Evolutionary conservation across 2,888 invertebrate genomes (phyloP).

Genomic region (Thereva unica): DNA sequence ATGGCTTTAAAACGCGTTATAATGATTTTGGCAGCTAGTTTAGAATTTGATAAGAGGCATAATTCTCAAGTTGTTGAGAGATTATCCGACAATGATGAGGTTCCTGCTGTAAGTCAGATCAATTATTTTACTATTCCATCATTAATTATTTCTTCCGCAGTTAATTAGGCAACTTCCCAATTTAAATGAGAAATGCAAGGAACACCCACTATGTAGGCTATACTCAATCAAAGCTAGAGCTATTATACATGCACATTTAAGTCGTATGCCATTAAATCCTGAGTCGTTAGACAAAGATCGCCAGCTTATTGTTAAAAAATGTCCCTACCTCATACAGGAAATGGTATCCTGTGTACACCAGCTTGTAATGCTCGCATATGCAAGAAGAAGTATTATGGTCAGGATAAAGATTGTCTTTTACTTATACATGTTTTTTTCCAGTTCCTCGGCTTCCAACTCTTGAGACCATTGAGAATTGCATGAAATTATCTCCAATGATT

Average conservation of each 20-base stretch:
- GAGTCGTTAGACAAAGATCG: conserved; percentile 83
- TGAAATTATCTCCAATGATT: conserved; percentile 96
- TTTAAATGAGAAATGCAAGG: conserved; percentile 94
- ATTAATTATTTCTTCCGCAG: conserved; percentile 59
- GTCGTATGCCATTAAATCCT: conserved; percentile 77
- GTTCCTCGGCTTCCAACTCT: conserved; percentile 83
- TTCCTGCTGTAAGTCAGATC: conserved; percentile 74
- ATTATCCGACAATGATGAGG: conserved; percentile 91
- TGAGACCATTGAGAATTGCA: conserved; percentile 95
- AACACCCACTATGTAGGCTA: conserved; percentile 86
- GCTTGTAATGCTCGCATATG: conserved; percentile 87
- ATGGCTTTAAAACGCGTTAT: conserved; percentile 94
- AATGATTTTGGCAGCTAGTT: conserved; percentile 95
- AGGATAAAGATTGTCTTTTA: conserved; percentile 16
- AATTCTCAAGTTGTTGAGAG: conserved; percentile 94
- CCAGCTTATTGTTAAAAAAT: conserved; percentile 82
- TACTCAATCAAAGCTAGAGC: conserved; percentile 94
- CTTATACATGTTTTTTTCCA: conserved; percentile 53
- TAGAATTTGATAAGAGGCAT: conserved; percentile 92
- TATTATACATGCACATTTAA: conserved; percentile 92
- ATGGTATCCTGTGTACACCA: conserved; percentile 96
- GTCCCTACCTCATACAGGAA: conserved; percentile 94
- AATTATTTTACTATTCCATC: neutral
- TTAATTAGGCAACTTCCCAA: conserved; percentile 89
- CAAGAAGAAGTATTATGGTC: conserved; percentile 74